Evolutionary conservation across 2,888 invertebrate genomes (phyloP), one percentile per base, ranked within the genome.

Genomic region (Eilema depressum): DNA sequence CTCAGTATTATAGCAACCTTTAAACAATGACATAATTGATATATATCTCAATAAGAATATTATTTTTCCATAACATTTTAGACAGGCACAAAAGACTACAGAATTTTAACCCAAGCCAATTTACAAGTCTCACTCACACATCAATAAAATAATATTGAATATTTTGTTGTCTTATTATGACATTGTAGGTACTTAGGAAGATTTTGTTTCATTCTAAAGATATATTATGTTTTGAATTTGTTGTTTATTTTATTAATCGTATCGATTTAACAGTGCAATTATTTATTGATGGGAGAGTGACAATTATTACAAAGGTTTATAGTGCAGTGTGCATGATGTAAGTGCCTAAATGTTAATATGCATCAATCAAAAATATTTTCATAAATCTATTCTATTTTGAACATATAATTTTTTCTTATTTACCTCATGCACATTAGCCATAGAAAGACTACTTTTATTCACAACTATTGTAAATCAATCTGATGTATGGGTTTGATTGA

Each of bases 1-100:
- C 63, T 70, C 83, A 80, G 82, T 82, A 80, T 81, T 82, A 76
- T 66, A 76, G 41, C 61, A 53, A 56, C 57, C 69, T 63, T 56
- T 25, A 74, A 57, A 59, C 59, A 67, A 23, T 63, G 20, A 69
- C 73, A 69, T 74, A 69, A 67, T n/a, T 56, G 33, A 62, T 59
- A 66, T 41, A 37, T 37, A 37, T 12, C 28, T 56, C 59, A 61
- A 56, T 73, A 69, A 37, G 47, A 69, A 53, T 70, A 66, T 71
- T 69, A 70, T 80, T 78, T 72, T 74, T 71, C 53, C 66, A 68
- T 71, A 64, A 75, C 37, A 68, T 53, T 66, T 68, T 67, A 66
- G 63, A 71, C n/a, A 71, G 62, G 33, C 68, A 64, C 20, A 70
- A 70, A n/a, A 68, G 25, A 69, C 47, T 41, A 69, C 33, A 65